These are phyloP conservation scores for Cephus nigrinus DNA, from an alignment of 2,888 invertebrate genomes.

Conservation along the genomic window DNA sequence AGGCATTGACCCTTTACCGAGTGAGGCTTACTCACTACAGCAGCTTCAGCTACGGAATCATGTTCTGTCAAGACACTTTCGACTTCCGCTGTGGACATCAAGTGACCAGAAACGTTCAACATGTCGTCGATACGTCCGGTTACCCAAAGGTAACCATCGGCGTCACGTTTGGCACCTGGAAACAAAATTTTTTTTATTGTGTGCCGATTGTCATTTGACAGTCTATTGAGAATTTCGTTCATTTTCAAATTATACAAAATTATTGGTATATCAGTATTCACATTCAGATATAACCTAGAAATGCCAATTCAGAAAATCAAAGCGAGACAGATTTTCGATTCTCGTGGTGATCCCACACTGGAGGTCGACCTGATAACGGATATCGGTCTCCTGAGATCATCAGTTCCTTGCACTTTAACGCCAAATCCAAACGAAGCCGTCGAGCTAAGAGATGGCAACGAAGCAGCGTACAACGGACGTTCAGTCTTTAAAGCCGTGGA, in stretches of 20 bases:
- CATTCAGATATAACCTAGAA: conserved; percentile 20
- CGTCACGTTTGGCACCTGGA: conserved; percentile 88
- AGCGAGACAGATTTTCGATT: conserved; percentile 77
- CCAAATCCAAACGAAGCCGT: conserved; percentile 45
- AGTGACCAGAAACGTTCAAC: conserved; percentile 97
- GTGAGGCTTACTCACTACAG: conserved; percentile 95
- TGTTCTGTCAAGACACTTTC: conserved; percentile 86
- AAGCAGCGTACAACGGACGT: conserved; percentile 45
- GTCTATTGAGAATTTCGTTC: background rate
- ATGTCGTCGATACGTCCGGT: conserved; percentile 98
- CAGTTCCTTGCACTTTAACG: conserved; percentile 46
- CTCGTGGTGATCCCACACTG: conserved; percentile 78
- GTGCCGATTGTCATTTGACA: background rate
- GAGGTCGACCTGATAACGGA: conserved; percentile 64
- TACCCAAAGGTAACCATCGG: conserved; percentile 96
- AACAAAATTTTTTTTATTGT: conserved; percentile 12
- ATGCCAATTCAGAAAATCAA: conserved; percentile 73
- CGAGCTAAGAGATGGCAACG: conserved; percentile 53
- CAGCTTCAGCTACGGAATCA: conserved; percentile 88
- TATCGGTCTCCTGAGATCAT: conserved; percentile 54
- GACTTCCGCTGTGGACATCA: conserved; percentile 97
- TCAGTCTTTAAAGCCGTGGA: conserved; percentile 56
- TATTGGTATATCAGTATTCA: background rate
- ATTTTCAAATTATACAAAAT: background rate
- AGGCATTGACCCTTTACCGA: conserved; percentile 96